Conservation (phyloP, 2,113 vertebrate species). For the Pterocles gutturalis region DNA sequence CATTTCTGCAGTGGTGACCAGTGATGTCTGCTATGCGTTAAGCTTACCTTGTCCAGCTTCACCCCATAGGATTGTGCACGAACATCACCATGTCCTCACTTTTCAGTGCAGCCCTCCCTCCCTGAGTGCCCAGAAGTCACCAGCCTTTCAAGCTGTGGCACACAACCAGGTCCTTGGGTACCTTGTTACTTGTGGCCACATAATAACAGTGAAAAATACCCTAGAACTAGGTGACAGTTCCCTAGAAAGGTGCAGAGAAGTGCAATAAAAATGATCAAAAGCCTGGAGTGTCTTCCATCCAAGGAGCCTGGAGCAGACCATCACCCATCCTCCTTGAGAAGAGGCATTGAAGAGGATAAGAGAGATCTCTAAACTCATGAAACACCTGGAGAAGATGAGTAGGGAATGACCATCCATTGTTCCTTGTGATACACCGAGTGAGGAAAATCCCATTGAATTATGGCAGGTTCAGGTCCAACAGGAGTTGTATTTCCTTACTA, state of each 20-base stretch:
- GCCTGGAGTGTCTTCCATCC: neutral
- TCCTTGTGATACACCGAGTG: neutral
- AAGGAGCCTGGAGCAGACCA: neutral
- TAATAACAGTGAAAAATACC: neutral
- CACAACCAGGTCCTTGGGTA: neutral
- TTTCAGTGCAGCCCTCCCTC: neutral
- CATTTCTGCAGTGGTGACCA: neutral
- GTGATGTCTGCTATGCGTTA: neutral
- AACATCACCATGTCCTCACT: neutral
- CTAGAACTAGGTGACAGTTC: neutral
- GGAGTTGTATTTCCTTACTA: neutral
- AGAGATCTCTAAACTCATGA: neutral
- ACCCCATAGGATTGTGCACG: neutral
- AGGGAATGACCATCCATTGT: neutral
- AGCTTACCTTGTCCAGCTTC: neutral
- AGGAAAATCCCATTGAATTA: neutral
- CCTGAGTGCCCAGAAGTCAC: neutral
- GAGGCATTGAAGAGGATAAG: neutral
- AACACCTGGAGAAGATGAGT: neutral
- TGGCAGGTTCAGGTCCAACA: neutral
- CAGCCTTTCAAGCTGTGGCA: neutral
- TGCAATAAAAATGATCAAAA: neutral
- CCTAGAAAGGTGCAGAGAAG: neutral
- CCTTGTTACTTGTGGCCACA: neutral
- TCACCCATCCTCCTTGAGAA: neutral